Evolutionary conservation across 2,113 vertebrate genomes (phyloP).

Genomic region (Bombycilla garrulus): DNA sequence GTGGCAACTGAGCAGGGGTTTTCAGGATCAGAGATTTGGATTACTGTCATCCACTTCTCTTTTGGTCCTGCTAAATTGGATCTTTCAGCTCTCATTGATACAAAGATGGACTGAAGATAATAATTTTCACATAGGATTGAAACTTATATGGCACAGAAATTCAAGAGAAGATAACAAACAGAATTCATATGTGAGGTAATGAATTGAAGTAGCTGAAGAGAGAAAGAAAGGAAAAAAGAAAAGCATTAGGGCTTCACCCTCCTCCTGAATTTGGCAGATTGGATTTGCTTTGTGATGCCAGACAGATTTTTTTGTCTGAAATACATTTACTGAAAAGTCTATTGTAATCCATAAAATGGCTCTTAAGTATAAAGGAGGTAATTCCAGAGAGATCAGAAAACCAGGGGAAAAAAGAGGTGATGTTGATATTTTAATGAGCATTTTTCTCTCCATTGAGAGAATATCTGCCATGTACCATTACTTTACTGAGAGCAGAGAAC

Average conservation of each 20-base stretch:
- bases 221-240: neutral
- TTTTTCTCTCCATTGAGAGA: neutral
- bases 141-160: neutral
- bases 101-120: neutral
- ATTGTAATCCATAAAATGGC: neutral
- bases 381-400: neutral
- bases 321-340: constrained; percentile 33
- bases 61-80: neutral
- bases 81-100: neutral
- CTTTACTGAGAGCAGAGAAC: neutral
- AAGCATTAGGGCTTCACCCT: neutral
- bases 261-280: neutral
- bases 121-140: neutral
- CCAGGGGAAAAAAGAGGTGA: neutral
- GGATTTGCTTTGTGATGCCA: neutral
- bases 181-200: neutral
- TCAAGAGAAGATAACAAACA: neutral
- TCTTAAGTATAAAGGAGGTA: neutral
- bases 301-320: constrained; percentile 51
- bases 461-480: neutral
- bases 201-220: neutral
- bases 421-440: neutral
- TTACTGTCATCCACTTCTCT: neutral
- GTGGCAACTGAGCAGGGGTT: neutral
- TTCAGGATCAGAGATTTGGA: neutral